phyloP scores from a whole-genome alignment of 1,140 invertebrate species.

The Aphidius ervi region DNA sequence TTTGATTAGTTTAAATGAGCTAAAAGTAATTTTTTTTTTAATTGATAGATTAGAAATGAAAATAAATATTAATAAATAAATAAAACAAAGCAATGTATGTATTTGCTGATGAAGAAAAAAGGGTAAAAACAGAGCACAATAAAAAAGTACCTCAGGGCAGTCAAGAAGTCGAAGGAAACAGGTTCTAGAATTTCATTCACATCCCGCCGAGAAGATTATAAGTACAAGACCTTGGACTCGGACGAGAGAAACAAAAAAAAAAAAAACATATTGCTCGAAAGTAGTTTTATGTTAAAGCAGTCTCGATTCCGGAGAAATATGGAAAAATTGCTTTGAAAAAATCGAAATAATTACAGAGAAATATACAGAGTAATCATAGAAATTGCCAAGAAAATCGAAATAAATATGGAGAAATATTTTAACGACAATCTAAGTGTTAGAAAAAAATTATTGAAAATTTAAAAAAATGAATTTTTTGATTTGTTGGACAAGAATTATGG shows the following conservation, averaged over 20 bases:
- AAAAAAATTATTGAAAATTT: too few species aligned
- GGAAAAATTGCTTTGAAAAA: conserved; percentile 7
- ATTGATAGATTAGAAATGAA: conserved; percentile 1
- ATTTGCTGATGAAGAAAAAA: conserved; percentile 19
- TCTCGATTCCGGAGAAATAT: not conserved
- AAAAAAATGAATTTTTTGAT: too few species aligned
- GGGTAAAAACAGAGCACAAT: conserved; percentile 23
- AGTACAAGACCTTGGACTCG: conserved; percentile 32
- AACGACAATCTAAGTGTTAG: not conserved
- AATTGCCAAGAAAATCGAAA: not conserved
- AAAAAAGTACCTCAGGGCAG: not conserved
- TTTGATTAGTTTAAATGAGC: too few species aligned
- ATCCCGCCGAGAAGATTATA: conserved; percentile 23
- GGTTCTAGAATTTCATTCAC: conserved; percentile 44
- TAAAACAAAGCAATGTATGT: conserved; percentile 4
- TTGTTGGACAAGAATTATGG: too few species aligned
- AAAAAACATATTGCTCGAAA: conserved; percentile 28
- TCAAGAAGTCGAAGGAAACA: conserved; percentile 28
- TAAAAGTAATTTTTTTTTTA: too few species aligned
- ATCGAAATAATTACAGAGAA: not conserved
- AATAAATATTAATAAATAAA: conserved; percentile 4
- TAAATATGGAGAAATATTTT: not conserved
- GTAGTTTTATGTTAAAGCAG: conserved; percentile 7
- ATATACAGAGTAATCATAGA: not conserved
- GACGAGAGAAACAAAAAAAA: not conserved